Percentiles rank a stretch among this genome's conserved stretches.
These are phyloP conservation scores for Heterohyrax brucei DNA, from an alignment of 2,797 vertebrate species.

Conservation along the genomic window DNA sequence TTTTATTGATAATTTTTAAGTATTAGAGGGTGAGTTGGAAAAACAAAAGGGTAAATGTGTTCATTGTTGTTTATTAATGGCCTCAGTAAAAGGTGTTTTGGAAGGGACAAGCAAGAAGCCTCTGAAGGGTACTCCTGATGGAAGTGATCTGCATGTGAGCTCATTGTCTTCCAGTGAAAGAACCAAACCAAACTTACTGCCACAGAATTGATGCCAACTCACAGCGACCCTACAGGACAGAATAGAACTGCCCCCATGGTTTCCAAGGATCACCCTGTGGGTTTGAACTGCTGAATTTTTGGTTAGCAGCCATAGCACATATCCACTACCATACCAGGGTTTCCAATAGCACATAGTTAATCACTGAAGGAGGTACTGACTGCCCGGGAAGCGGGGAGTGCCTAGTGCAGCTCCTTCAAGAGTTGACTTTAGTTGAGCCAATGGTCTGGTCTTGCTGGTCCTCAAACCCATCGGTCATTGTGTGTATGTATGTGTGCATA, in stretches of 20 bases:
- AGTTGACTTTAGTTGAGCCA: not conserved
- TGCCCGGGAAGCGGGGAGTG: too few species aligned
- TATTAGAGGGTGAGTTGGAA: not conserved
- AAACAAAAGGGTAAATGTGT: not conserved
- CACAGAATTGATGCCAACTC: too few species aligned
- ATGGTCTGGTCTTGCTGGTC: not conserved
- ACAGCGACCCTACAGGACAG: too few species aligned
- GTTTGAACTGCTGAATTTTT: too few species aligned
- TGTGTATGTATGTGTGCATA: not conserved
- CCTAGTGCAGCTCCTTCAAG: not conserved
- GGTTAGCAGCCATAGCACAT: too few species aligned
- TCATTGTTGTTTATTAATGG: slow-evolving; percentile 38
- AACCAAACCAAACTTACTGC: too few species aligned
- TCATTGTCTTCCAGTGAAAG: not conserved
- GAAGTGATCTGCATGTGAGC: not conserved
- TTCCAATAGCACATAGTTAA: not conserved
- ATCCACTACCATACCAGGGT: too few species aligned
- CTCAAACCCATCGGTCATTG: not conserved
- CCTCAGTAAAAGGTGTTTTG: not conserved
- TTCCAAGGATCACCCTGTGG: too few species aligned
- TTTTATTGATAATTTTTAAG: slow-evolving; percentile 32
- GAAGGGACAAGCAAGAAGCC: not conserved
- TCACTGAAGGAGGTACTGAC: not conserved
- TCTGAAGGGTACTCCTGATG: not conserved
- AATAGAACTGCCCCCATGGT: too few species aligned